Conservation (phyloP, 2,113 vertebrate species). For the Lonchura striata region DNA sequence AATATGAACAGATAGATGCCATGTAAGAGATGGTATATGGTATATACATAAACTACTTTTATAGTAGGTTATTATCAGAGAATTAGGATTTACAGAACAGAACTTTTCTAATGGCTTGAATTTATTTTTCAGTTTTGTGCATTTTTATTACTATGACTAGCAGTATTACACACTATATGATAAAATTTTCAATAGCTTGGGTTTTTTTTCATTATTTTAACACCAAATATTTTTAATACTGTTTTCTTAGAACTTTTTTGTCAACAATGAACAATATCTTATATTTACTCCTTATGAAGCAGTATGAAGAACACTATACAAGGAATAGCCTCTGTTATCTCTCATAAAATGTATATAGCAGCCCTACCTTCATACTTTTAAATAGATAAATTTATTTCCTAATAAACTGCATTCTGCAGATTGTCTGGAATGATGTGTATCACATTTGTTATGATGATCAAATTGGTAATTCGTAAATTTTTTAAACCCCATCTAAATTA, state of each 20-base stretch:
- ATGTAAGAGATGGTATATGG: background rate
- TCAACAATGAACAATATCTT: background rate
- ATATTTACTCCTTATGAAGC: background rate
- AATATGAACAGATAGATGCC: background rate
- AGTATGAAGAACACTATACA: background rate
- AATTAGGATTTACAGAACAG: background rate
- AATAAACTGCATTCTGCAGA: background rate
- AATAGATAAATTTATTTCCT: background rate
- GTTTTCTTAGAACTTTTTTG: background rate
- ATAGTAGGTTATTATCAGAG: background rate
- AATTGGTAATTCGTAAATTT: background rate
- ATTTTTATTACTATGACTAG: background rate
- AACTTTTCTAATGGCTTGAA: background rate
- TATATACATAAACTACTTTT: background rate
- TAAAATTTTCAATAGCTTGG: background rate
- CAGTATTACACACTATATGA: background rate
- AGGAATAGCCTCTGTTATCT: background rate
- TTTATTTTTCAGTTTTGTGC: background rate
- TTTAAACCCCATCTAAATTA: background rate
- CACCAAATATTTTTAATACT: background rate
- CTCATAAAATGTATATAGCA: background rate
- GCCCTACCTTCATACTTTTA: background rate
- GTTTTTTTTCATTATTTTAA: background rate
- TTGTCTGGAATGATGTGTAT: background rate
- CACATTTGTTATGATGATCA: background rate